phyloP scores from a whole-genome alignment of 2,113 vertebrate genomes.

The Pseudopipra pipra region DNA sequence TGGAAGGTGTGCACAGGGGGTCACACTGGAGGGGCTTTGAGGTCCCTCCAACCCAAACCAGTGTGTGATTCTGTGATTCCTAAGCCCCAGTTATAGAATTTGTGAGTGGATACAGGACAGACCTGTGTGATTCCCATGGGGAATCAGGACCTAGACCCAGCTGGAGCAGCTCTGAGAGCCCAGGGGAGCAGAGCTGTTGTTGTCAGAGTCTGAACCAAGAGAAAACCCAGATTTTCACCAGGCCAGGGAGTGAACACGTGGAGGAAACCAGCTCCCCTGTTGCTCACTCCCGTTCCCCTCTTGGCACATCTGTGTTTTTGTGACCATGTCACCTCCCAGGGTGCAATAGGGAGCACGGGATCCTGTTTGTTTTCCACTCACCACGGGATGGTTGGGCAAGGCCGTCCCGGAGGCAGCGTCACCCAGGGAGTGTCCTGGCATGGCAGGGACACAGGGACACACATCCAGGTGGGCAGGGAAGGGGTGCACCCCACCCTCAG shows the following conservation, averaged over 20 bases:
- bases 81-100: not conserved
- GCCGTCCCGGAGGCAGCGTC: not conserved
- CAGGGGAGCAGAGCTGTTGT: not conserved
- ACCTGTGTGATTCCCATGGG: not conserved
- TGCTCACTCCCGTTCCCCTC: not conserved
- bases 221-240: not conserved
- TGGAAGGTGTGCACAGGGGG: not conserved
- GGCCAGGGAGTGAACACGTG: not conserved
- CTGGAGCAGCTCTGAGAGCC: not conserved
- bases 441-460: not conserved
- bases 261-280: not conserved
- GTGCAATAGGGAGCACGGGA: not conserved
- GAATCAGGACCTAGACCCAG: not conserved
- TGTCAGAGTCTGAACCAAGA: not conserved
- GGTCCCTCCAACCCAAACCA: not conserved
- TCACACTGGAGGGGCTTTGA: not conserved
- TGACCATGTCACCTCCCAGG: not conserved
- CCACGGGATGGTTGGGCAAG: not conserved
- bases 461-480: not conserved
- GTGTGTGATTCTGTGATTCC: not conserved
- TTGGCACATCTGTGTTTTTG: not conserved
- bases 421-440: not conserved
- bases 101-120: accelerated
- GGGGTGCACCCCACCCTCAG: not conserved
- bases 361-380: not conserved